Conservation (phyloP, 2,888 invertebrate species). For the Oligia strigilis region DNA sequence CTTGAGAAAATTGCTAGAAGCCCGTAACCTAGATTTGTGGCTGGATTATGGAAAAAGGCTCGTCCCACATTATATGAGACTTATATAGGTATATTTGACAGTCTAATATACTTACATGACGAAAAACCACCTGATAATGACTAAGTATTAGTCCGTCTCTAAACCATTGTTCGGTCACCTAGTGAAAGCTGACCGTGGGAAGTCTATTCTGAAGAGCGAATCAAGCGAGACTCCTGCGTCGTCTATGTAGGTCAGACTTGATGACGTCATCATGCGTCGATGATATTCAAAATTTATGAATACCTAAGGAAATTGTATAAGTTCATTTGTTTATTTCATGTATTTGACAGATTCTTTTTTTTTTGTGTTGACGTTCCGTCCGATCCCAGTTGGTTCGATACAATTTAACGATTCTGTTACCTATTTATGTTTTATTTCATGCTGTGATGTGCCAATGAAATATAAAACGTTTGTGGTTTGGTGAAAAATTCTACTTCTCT, state of each 20-base stretch:
- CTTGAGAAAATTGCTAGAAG: background rate
- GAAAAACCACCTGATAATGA: constrained; percentile 9
- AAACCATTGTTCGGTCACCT: constrained; percentile 40
- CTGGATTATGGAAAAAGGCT: background rate
- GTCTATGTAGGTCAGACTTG: constrained; percentile 43
- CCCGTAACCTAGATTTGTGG: background rate
- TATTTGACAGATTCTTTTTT: background rate
- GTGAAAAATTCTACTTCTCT: background rate
- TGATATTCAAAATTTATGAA: background rate
- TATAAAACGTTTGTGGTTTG: background rate
- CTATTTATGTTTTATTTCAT: constrained; percentile 5
- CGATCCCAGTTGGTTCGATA: background rate
- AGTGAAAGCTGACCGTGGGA: constrained; percentile 53
- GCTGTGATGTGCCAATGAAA: background rate
- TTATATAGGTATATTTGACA: background rate
- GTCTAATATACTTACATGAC: background rate
- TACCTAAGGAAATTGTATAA: background rate
- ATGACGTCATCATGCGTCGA: constrained; percentile 31
- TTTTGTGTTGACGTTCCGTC: no score
- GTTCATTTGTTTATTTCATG: background rate
- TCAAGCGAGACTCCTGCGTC: constrained; percentile 56
- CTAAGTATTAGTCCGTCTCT: background rate
- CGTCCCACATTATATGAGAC: background rate
- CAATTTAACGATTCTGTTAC: constrained; percentile 7
- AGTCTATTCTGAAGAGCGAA: constrained; percentile 47